Conservation (phyloP, 1,140 invertebrate species). For the Leguminivora glycinivorella region DNA sequence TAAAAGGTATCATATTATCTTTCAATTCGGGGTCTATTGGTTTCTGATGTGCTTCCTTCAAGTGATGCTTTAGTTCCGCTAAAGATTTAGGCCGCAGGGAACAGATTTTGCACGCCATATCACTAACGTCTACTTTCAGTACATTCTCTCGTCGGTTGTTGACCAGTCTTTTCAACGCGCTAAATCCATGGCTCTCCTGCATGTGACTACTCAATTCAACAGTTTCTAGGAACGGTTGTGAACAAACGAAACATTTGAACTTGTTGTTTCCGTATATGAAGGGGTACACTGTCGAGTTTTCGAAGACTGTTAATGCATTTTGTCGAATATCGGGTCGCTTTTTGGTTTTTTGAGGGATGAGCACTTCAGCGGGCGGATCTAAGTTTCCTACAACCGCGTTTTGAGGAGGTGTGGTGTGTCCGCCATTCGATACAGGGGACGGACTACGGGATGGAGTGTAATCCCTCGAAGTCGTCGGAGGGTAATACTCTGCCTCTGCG, state of each 20-base stretch:
- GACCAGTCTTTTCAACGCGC: conserved; percentile 56
- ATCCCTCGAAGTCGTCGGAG: conserved; percentile 29
- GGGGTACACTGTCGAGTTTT: conserved; percentile 66
- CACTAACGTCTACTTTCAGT: conserved; percentile 65
- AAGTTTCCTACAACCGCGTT: conserved; percentile 4
- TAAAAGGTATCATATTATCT: conserved; percentile 70
- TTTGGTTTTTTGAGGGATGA: conserved; percentile 36
- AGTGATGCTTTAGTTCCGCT: conserved; percentile 54
- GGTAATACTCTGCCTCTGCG: conserved; percentile 28
- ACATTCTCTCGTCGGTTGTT: conserved; percentile 66
- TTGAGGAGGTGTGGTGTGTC: conserved; percentile 32
- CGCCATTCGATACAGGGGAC: conserved; percentile 43
- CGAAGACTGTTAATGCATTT: conserved; percentile 64
- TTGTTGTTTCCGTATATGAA: conserved; percentile 70
- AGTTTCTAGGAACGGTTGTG: conserved; percentile 60
- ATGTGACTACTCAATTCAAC: conserved; percentile 57
- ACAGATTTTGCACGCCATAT: conserved; percentile 62
- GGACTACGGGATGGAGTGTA: conserved; percentile 53
- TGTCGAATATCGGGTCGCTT: conserved; percentile 54
- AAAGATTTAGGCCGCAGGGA: conserved; percentile 45
- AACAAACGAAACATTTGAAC: conserved; percentile 70
- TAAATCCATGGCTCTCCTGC: conserved; percentile 55
- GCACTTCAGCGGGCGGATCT: conserved; percentile 21
- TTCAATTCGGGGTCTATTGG: conserved; percentile 59
- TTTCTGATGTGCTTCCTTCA: conserved; percentile 61